phyloP scores from a whole-genome alignment of 2,888 invertebrate species.

The Pandemis corylana region DNA sequence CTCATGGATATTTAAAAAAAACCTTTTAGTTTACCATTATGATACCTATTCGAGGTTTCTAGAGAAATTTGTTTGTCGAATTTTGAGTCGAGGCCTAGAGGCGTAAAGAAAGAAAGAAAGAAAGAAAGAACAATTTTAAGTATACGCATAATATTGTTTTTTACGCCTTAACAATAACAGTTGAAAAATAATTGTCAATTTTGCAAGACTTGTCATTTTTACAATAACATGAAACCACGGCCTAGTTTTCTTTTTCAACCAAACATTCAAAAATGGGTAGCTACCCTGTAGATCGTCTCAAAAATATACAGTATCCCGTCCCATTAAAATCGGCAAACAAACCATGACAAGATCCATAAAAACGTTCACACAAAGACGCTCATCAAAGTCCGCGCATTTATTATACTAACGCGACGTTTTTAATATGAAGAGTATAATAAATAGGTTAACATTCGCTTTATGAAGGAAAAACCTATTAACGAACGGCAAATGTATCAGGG shows the following conservation, averaged over 20 bases:
- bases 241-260: not conserved
- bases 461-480: conserved; percentile 84
- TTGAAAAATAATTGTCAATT: no score
- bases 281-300: conserved; percentile 7
- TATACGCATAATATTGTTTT: no score
- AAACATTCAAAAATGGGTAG: conserved; percentile 20
- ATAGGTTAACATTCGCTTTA: conserved; percentile 84
- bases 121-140: no score
- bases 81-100: no score
- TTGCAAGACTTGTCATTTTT: no score
- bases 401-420: conserved; percentile 74
- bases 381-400: conserved; percentile 70
- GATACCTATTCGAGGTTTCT: no score
- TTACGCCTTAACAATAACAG: no score
- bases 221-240: not conserved
- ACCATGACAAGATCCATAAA: conserved; percentile 68
- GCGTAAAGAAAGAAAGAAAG: no score
- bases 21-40: no score
- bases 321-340: conserved; percentile 74
- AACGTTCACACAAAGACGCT: conserved; percentile 58
- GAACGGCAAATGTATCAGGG: conserved; percentile 79
- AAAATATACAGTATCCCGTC: conserved; percentile 43
- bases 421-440: conserved; percentile 82
- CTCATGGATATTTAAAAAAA: no score
- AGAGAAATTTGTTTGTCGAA: no score